Conservation (phyloP, 1,140 invertebrate species). For the Melanaphis sacchari region DNA sequence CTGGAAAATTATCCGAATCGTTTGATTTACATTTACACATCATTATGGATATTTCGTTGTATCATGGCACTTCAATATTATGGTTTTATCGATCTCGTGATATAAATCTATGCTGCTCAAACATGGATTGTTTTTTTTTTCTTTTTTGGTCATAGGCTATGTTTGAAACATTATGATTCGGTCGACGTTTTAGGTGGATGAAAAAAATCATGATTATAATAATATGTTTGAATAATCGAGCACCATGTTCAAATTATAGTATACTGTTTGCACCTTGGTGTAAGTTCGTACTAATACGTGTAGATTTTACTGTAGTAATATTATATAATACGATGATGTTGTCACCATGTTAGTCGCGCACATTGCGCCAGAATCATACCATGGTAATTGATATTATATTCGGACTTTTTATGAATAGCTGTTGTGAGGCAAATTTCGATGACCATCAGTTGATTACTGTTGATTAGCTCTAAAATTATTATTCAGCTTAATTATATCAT, state of each 20-base stretch:
- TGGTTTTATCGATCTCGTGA: not conserved
- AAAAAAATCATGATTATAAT: not conserved
- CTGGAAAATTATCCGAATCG: not conserved
- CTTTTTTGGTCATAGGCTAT: not conserved
- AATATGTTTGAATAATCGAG: not conserved
- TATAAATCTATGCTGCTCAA: not conserved
- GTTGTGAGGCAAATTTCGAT: not conserved
- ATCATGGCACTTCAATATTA: not conserved
- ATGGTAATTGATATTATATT: not conserved
- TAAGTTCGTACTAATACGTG: not conserved
- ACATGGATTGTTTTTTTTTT: not conserved
- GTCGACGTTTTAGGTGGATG: not conserved
- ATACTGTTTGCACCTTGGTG: not conserved
- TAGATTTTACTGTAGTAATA: not conserved
- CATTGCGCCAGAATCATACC: not conserved
- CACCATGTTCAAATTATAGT: not conserved
- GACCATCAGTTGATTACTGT: conserved; percentile 1
- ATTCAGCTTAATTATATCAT: not conserved
- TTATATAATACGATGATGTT: not conserved
- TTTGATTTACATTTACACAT: not conserved
- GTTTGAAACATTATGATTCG: not conserved
- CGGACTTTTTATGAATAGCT: not conserved
- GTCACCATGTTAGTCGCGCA: not conserved
- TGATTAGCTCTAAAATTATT: not conserved
- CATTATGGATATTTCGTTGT: not conserved